Evolutionary conservation across 2,797 vertebrate genomes (phyloP).

Genomic region (Coregonus ussuriensis): DNA sequence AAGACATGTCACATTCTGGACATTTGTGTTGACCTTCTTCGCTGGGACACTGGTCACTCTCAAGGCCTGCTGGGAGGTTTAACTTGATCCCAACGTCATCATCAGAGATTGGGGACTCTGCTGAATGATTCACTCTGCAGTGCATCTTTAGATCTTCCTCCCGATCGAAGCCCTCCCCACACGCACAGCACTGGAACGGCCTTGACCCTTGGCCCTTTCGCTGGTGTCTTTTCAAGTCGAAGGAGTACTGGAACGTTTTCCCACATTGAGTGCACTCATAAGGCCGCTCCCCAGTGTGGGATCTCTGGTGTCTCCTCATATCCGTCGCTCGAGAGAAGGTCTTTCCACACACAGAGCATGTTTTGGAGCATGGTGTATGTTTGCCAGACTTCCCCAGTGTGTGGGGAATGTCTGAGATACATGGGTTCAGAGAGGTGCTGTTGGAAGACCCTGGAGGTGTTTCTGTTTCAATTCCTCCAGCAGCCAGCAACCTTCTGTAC

Average conservation of each 20-base stretch:
- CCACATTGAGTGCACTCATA: conserved; percentile 29
- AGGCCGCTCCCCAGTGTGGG: conserved; percentile 28
- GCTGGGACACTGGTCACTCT: not conserved
- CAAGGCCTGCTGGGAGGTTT: not conserved
- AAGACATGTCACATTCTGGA: conserved; percentile 28
- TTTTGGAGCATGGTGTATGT: conserved; percentile 22
- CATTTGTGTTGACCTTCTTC: conserved; percentile 35
- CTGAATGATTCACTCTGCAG: not conserved
- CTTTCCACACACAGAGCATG: conserved; percentile 38
- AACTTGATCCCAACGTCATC: not conserved
- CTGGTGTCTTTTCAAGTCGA: conserved; percentile 42
- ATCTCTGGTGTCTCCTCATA: conserved; percentile 44
- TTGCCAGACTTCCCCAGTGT: not conserved
- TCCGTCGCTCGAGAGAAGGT: conserved; percentile 35
- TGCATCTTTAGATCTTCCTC: conserved; percentile 7
- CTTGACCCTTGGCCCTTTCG: conserved; percentile 9
- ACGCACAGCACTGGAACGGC: conserved; percentile 10
- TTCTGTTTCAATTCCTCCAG: conserved; percentile 2
- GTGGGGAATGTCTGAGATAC: not conserved
- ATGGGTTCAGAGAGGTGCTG: not conserved
- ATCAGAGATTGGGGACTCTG: too few relatives aligned
- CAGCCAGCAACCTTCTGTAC: conserved; percentile 10
- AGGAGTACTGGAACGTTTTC: conserved; percentile 37
- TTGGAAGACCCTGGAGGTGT: not conserved
- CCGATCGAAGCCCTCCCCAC: not conserved